Base-by-base conservation (phyloP, 2,113 vertebrate genomes). In the Carlito syrichta region DNA sequence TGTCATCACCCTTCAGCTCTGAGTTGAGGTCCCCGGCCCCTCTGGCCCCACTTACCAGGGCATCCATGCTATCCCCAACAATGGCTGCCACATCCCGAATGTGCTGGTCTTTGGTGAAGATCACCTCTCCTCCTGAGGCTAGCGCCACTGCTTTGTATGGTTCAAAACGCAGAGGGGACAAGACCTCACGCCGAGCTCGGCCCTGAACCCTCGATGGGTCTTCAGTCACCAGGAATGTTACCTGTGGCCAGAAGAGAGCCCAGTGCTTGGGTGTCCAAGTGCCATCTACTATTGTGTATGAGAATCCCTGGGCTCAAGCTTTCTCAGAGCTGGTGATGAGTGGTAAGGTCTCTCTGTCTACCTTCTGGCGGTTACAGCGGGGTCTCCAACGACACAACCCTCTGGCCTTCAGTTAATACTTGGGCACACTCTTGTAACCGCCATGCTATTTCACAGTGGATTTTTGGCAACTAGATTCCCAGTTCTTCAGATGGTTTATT, bases 181-280 rank as follows among this genome's bases (percentile, higher is more conserved):
- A 96, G 48, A 95, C 43, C 94, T 98, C 98, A 54, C 97, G 98
- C n/a, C 96, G 98, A 30, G 91, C 98, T 86, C 98, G 98, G 22
- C 68, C 97, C 43, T 20, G 94, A 58, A 77, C 87, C 71, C 97
- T 96, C 1, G 93, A 98, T 2, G 98, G 98, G 87, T 99, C 99
- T 94, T 99, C 99, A 32, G 99, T 99, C 22, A 99, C 97, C 66
- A 99, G 98, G 97, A 99, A 99, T 2, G 99, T 99, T 74, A 99
- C 99, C 99, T 99, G 96, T 38, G 17, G 20, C 74, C 78, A 89
- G 58, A 87, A 63, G n/a, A 60, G 19, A 66, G 8, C 22, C 74
- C 76, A 40, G 17, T 32, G 35, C 27, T 74, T 71, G 78, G 32
- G 17, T 27, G 20, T 38, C 68, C 35, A 9, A 8, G 48, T 22